Conservation (phyloP, 2,113 vertebrate species). For the Erpornis zantholeuca region DNA sequence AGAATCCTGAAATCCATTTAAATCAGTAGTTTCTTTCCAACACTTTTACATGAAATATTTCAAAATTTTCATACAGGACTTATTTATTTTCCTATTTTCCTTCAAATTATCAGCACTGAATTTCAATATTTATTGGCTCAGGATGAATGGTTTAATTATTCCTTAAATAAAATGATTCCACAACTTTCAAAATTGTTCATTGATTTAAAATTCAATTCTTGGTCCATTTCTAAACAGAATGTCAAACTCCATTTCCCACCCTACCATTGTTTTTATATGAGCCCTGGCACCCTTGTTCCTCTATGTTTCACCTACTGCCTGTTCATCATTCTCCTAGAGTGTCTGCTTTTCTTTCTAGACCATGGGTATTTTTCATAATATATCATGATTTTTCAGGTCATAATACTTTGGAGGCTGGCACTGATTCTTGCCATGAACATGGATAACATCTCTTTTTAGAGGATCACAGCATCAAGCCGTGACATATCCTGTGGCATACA, state of each 20-base stretch:
- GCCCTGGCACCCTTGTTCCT: not conserved
- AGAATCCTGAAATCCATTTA: not conserved
- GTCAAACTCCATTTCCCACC: not conserved
- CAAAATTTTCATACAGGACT: not conserved
- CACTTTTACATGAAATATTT: not conserved
- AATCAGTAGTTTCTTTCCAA: not conserved
- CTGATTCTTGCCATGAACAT: not conserved
- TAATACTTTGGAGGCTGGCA: not conserved
- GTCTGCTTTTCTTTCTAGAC: not conserved
- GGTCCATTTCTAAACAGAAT: not conserved
- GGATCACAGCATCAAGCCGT: not conserved
- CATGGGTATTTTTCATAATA: not conserved
- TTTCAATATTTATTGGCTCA: not conserved
- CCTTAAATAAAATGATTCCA: not conserved
- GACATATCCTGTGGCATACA: no score
- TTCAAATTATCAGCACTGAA: not conserved
- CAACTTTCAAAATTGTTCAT: not conserved
- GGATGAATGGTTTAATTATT: not conserved
- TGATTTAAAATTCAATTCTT: not conserved
- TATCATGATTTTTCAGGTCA: not conserved
- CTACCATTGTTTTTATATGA: not conserved
- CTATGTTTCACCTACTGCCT: not conserved
- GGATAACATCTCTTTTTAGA: not conserved
- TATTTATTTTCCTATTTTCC: not conserved
- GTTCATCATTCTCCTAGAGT: not conserved